phyloP scores from a whole-genome alignment of 2,797 vertebrate genomes.

The Danio choprae region DNA sequence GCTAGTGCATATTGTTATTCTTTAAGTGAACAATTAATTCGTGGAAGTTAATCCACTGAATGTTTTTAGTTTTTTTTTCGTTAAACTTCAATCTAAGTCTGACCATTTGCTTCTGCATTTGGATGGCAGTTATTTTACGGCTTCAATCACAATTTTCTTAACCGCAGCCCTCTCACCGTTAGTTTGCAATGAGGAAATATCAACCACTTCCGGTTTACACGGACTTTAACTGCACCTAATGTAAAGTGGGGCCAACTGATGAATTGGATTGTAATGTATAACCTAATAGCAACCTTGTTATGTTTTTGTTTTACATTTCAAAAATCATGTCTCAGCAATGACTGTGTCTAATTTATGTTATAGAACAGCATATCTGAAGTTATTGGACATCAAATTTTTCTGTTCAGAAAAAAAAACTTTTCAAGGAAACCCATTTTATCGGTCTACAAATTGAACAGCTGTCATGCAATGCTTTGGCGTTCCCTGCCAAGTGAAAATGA shows the following conservation, averaged over 20 bases:
- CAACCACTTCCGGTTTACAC: no score
- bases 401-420: not conserved
- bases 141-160: no score
- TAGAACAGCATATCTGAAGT: not conserved
- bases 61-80: no score
- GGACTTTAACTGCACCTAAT: not conserved
- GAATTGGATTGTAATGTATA: not conserved
- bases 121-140: no score
- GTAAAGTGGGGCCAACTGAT: not conserved
- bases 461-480: conserved; percentile 1
- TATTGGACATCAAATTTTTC: not conserved
- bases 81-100: no score
- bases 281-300: not conserved
- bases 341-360: not conserved
- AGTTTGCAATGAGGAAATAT: no score
- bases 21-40: no score
- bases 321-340: not conserved
- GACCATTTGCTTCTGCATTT: no score
- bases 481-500: not conserved
- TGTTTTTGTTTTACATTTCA: not conserved
- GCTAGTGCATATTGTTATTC: no score
- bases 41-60: no score
- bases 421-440: not conserved
- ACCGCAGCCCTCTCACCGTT: no score
- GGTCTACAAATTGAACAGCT: not conserved